Conservation (phyloP, 2,797 vertebrate genomes). For the Anniella stebbinsi region DNA sequence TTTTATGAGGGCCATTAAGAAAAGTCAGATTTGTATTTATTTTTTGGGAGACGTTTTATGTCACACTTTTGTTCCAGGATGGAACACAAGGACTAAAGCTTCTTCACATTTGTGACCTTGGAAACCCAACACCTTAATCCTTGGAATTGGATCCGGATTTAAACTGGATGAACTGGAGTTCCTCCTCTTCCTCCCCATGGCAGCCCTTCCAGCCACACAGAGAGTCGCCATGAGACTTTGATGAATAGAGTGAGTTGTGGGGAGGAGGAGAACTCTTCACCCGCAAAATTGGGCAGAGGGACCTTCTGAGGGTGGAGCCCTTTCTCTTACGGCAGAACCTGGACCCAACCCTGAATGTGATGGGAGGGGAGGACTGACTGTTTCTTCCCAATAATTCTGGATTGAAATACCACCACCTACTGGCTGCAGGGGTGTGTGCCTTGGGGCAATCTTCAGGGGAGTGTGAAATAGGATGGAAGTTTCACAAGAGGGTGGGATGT, state of each 20-base stretch:
- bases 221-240: too few relatives aligned
- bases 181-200: too few relatives aligned
- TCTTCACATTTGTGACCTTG: background rate
- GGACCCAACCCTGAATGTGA: background rate
- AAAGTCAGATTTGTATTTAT: constrained; percentile 11
- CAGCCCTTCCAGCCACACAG: too few relatives aligned
- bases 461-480: background rate
- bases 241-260: too few relatives aligned
- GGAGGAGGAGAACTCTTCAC: too few relatives aligned
- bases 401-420: background rate
- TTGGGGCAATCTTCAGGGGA: background rate
- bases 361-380: background rate
- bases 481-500: background rate
- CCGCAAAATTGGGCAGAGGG: too few relatives aligned
- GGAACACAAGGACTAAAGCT: background rate
- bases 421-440: background rate
- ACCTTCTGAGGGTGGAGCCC: too few relatives aligned
- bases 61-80: background rate
- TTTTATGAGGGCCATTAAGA: constrained; percentile 10
- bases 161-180: too few relatives aligned
- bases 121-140: background rate
- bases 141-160: too few relatives aligned
- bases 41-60: background rate
- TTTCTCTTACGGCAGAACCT: too few relatives aligned
- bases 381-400: background rate